Evolutionary conservation across 2,797 vertebrate genomes (phyloP), one percentile per base, ranked within the genome.

Genomic region (Acanthornis magna): DNA sequence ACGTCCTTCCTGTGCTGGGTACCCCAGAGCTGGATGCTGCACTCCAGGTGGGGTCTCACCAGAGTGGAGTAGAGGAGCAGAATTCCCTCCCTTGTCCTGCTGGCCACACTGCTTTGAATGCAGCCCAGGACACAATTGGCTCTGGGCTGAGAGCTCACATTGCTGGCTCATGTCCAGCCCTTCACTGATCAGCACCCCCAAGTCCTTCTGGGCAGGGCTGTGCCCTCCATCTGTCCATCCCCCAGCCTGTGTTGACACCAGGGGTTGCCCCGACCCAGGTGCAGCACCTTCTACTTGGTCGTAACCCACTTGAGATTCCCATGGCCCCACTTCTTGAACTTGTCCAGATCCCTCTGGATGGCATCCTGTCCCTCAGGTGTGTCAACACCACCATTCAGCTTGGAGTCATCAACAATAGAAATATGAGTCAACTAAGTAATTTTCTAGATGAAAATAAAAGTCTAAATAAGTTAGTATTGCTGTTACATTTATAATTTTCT

Each of bases 101-200:
- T 63, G n/a, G 0, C 50, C 20, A 21, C 0, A 0, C 23, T 63
- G 19, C 32, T 76, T 13, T 57, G 38, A 36, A 16, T 26, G 9
- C 16, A 50, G 36, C 23, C 20, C 3, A 4, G 71, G 36, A 26
- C 36, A 55, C 36, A 2, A 2, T 0, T 50, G 32, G 13, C 19
- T 51, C 57, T 57, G 23, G 57, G 6, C 23, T 76, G 11, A 11
- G 21, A 45, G 20, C 12, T 5, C 29, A 8, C 19, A 8, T 8
- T 7, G 3, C 29, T 9, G 14, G 3, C 16, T 76, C 14, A 2
- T 34, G 38, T 34, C 43, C 57, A 83, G 7, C 17, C 14, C 30
- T 23, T 20, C 51, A 38, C 5, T 25, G 14, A 51, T 11, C 14
- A 34, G 20, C 16, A 51, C 7, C 5, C 1, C 9, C n/a, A 83